Evolutionary conservation across 1,140 invertebrate genomes (phyloP), one percentile per base, ranked within the genome.

Genomic region (Saccostrea glomerata): DNA sequence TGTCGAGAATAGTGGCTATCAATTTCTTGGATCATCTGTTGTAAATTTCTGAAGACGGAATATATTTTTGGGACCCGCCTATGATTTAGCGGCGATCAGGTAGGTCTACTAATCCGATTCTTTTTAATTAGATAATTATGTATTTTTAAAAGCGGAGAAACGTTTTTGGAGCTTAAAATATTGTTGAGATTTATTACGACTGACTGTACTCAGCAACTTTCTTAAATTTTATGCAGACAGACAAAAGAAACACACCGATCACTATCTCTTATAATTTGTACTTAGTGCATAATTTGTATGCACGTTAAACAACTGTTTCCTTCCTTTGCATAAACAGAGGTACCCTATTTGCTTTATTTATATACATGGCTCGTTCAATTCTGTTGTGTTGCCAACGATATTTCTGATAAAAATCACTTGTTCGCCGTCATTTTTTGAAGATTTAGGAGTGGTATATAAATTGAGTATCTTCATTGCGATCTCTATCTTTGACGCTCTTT

Each of bases 331-430:
- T 30, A 77, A 77, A 77, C 70, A 77, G 70, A 9, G 23, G 25
- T 30, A 25, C 25, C 70, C 70, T 36, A 77, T 77, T 77, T 36
- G 15, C 70, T 77, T 77, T 77, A 77, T 77, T 77, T 77, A 77
- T 77, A 77, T 13, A 77, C 70, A 77, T 15, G 25, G 13, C 70
- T 23, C 70, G 9, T 77, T 77, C 70, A 30, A 25, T 77, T 77
- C 23, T 77, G 70, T 77, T 77, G 70, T 77, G 70, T 77, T 77
- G 70, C 70, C 25, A 77, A 77, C 70, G 13, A 11, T 36, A 30
- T 77, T 77, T 25, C 25, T 77, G 70, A 77, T 77, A 77, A 77
- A 77, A 77, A 30, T 77, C 70, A 77, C 70, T 77, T 77, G 70
- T 77, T 30, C 25, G 13, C 70, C 25, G 70, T 77, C 70, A 77